Conservation (phyloP, 1,140 invertebrate species). For the Pachypsylla venusta region DNA sequence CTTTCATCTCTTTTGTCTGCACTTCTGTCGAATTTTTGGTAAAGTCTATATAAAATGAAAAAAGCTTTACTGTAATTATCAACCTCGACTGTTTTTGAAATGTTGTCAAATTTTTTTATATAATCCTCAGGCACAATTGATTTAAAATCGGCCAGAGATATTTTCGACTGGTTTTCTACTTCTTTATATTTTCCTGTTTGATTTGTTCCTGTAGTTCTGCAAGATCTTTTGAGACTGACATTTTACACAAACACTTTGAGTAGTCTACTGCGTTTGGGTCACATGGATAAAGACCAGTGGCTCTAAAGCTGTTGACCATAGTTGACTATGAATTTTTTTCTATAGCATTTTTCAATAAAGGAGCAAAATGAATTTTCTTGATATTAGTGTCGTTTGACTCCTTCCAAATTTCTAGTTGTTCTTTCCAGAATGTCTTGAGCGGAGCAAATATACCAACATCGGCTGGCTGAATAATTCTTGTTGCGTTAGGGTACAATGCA, state of each 20-base stretch:
- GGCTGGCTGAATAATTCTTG: constrained; percentile 31
- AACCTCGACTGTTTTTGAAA: not conserved
- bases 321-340: constrained; percentile 12
- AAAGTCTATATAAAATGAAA: not conserved
- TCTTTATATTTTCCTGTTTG: not conserved
- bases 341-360: constrained; percentile 25
- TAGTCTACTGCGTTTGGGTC: not conserved
- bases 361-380: constrained; percentile 27
- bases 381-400: constrained; percentile 20
- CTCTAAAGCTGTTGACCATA: constrained; percentile 11
- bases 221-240: not conserved
- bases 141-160: not conserved
- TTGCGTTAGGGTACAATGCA: constrained; percentile 31
- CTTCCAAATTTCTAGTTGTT: constrained; percentile 21
- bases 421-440: constrained; percentile 28
- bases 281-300: constrained; percentile 13
- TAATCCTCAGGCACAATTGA: not conserved
- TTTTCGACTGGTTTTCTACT: not conserved
- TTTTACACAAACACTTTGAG: not conserved
- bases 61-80: not conserved
- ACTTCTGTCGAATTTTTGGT: not conserved
- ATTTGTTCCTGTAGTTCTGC: not conserved
- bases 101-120: not conserved
- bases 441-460: constrained; percentile 29
- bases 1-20: not conserved